phyloP scores from a whole-genome alignment of 2,113 vertebrate genomes.

The Gadus chalcogrammus region DNA sequence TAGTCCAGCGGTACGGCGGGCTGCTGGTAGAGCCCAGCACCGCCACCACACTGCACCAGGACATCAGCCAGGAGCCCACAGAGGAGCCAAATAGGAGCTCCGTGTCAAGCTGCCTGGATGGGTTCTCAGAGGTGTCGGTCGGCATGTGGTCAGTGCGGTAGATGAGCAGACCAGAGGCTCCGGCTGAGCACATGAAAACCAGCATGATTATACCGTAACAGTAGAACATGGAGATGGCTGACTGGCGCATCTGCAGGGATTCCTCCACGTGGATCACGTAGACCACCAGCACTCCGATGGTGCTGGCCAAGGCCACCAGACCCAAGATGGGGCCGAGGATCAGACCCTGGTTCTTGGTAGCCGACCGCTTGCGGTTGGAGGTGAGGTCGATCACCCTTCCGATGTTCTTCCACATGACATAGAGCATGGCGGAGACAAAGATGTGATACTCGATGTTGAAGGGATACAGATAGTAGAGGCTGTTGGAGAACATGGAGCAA shows the following conservation, averaged over 20 bases:
- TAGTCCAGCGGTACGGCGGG: conserved; percentile 84
- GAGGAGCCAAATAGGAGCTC: conserved; percentile 87
- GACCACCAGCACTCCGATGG: conserved; percentile 84
- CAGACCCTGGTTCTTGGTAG: conserved; percentile 67
- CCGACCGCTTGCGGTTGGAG: conserved; percentile 64
- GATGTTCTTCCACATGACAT: conserved; percentile 95
- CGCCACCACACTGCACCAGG: conserved; percentile 92
- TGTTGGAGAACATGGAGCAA: conserved; percentile 83
- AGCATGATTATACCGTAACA: conserved; percentile 80
- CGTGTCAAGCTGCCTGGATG: conserved; percentile 84
- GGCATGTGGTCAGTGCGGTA: conserved; percentile 78
- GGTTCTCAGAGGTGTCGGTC: conserved; percentile 82
- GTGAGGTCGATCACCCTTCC: conserved; percentile 81
- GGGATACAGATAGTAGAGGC: conserved; percentile 90
- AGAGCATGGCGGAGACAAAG: conserved; percentile 91
- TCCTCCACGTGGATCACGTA: conserved; percentile 86
- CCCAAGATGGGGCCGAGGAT: conserved; percentile 80
- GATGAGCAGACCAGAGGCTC: conserved; percentile 78
- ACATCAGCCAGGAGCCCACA: conserved; percentile 91
- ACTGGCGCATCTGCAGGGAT: conserved; percentile 73
- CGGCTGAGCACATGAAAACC: conserved; percentile 80
- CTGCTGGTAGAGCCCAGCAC: conserved; percentile 69
- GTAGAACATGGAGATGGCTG: conserved; percentile 89
- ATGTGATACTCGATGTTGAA: conserved; percentile 98
- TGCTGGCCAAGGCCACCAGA: conserved; percentile 78